These are phyloP conservation scores for Lasioglossum leucozonium DNA, from an alignment of 2,888 invertebrate species.

Conservation along the genomic window DNA sequence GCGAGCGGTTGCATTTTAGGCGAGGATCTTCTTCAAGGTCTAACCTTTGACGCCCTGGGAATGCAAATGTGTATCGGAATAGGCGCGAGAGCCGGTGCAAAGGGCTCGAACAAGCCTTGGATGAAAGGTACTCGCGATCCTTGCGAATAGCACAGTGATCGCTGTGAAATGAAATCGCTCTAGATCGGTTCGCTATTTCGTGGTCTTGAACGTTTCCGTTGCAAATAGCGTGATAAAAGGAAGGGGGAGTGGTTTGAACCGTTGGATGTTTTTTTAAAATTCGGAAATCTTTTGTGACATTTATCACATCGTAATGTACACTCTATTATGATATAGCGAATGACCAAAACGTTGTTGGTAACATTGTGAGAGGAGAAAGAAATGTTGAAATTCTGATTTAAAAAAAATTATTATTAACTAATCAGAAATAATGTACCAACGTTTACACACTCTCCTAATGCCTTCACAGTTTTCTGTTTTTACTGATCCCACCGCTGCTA, in stretches of 20 bases:
- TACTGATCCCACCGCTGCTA: too few species aligned
- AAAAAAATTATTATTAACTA: too few species aligned
- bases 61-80: slow-evolving; percentile 26
- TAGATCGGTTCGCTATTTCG: not conserved
- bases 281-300: too few species aligned
- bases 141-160: not conserved
- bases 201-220: not conserved
- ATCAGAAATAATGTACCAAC: too few species aligned
- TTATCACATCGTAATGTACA: too few species aligned
- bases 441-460: too few species aligned
- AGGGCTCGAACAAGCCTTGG: not conserved
- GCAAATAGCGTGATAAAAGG: not conserved
- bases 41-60: slow-evolving; percentile 24
- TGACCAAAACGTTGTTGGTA: too few species aligned
- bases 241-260: not conserved
- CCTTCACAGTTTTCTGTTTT: too few species aligned
- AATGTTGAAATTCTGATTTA: too few species aligned
- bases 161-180: not conserved
- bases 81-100: not conserved
- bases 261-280: too few species aligned
- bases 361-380: too few species aligned
- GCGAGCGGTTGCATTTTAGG: not conserved
- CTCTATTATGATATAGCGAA: too few species aligned
- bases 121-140: slow-evolving; percentile 18
- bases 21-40: slow-evolving; percentile 5